Percentiles rank a stretch among this genome's conserved stretches.
These are phyloP conservation scores for Octomys mimax DNA, from an alignment of 2,797 vertebrate species.

Conservation along the genomic window DNA sequence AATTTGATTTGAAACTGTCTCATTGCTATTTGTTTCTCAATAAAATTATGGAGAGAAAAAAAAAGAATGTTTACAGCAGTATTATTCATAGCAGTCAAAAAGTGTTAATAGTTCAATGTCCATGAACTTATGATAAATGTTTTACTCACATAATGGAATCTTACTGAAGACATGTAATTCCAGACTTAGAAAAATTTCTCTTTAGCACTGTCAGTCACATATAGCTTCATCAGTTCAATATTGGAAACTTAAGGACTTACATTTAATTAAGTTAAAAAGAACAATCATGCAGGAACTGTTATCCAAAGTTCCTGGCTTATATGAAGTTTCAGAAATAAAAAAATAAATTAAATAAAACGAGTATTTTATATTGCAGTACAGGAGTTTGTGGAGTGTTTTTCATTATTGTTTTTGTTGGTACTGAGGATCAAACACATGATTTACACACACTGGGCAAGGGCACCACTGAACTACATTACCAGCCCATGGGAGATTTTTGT, in stretches of 20 bases:
- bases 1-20: too few relatives aligned
- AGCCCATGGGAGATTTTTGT: not conserved
- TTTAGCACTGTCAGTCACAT: not conserved
- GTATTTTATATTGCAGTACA: not conserved
- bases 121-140: not conserved
- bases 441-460: not conserved
- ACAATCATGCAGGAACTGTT: not conserved
- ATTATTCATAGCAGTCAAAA: not conserved
- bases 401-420: not conserved
- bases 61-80: not conserved
- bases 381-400: not conserved
- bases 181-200: constrained; percentile 33
- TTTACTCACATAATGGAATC: not conserved
- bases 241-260: constrained; percentile 33
- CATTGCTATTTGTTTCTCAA: too few relatives aligned
- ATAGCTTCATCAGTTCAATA: not conserved
- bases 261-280: constrained; percentile 28
- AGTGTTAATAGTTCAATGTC: not conserved
- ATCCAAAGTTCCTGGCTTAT: not conserved
- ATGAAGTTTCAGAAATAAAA: constrained; percentile 47
- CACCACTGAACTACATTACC: not conserved
- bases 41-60: not conserved
- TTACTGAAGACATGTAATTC: not conserved
- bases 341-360: not conserved
- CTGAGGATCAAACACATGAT: not conserved